Evolutionary conservation across 2,113 vertebrate genomes (phyloP).

Genomic region (Zingel zingel): DNA sequence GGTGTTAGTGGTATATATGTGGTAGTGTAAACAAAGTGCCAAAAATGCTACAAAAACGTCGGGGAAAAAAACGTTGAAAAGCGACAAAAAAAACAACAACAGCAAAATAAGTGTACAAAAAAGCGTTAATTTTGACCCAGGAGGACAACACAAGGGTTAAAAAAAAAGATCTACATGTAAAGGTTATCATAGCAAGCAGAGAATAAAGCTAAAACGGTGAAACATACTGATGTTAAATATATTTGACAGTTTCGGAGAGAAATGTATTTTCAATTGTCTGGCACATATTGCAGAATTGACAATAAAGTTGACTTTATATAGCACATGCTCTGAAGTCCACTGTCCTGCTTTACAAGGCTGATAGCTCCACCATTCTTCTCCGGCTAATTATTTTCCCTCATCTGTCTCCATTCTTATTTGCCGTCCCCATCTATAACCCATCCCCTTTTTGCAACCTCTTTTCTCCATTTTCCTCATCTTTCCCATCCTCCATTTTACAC

Average conservation of each 20-base stretch:
- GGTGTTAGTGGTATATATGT: too few species aligned
- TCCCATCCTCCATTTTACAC: conserved; percentile 29
- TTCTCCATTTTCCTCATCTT: conserved; percentile 1
- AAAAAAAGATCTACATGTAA: not conserved
- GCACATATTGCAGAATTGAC: too few species aligned
- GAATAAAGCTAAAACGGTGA: not conserved
- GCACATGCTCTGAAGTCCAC: conserved; percentile 12
- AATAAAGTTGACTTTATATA: too few species aligned
- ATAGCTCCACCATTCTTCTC: conserved; percentile 7
- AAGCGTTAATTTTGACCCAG: too few species aligned
- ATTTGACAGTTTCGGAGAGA: too few species aligned
- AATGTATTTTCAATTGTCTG: too few species aligned
- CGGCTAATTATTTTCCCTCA: conserved; percentile 5
- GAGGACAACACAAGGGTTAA: too few species aligned
- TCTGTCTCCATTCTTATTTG: conserved; percentile 3
- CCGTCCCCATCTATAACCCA: not conserved
- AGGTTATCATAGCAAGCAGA: not conserved
- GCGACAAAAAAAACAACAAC: too few species aligned
- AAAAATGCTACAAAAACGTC: too few species aligned
- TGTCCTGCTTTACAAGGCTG: conserved; percentile 8
- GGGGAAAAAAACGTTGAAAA: too few species aligned
- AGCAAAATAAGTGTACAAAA: too few species aligned
- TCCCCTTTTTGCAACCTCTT: not conserved
- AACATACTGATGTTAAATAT: not conserved
- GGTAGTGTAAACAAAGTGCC: too few species aligned